Conservation (phyloP, 2,888 invertebrate species). For the Siphonodentalium dalli region DNA sequence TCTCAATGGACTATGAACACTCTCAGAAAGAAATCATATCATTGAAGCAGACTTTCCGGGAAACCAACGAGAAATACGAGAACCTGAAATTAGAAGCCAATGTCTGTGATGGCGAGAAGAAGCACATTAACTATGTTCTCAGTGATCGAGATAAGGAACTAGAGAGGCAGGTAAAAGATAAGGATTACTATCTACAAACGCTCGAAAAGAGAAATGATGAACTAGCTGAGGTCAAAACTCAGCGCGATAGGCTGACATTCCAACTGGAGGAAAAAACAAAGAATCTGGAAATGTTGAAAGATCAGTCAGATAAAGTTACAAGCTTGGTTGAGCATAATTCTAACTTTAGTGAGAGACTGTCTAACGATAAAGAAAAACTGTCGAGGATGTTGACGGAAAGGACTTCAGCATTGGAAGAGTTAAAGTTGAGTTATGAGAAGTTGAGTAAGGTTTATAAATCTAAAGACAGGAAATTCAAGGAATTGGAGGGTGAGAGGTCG, state of each 20-base stretch:
- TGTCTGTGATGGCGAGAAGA: conserved; percentile 38
- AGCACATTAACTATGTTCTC: conserved; percentile 41
- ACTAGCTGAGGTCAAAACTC: conserved; percentile 38
- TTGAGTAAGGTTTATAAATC: conserved; percentile 49
- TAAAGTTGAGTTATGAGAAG: conserved; percentile 38
- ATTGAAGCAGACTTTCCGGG: conserved; percentile 37
- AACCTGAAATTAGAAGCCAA: conserved; percentile 40
- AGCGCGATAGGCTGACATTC: conserved; percentile 45
- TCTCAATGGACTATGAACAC: conserved; percentile 44
- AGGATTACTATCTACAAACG: conserved; percentile 51
- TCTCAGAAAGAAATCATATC: conserved; percentile 37
- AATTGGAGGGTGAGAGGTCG: conserved; percentile 43
- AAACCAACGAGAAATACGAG: conserved; percentile 40
- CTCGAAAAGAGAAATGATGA: conserved; percentile 51
- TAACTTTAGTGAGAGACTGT: conserved; percentile 37
- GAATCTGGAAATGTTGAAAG: conserved; percentile 45
- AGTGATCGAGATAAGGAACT: conserved; percentile 41
- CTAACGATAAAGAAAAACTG: conserved; percentile 49
- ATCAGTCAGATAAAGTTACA: conserved; percentile 46
- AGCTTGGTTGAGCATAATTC: conserved; percentile 46
- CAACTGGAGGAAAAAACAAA: conserved; percentile 59
- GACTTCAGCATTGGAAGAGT: conserved; percentile 43
- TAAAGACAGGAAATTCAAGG: conserved; percentile 42
- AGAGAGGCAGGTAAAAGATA: conserved; percentile 47
- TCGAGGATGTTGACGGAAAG: conserved; percentile 39